phyloP scores from a whole-genome alignment of 1,140 invertebrate genomes.

The Scaptomyza montana region DNA sequence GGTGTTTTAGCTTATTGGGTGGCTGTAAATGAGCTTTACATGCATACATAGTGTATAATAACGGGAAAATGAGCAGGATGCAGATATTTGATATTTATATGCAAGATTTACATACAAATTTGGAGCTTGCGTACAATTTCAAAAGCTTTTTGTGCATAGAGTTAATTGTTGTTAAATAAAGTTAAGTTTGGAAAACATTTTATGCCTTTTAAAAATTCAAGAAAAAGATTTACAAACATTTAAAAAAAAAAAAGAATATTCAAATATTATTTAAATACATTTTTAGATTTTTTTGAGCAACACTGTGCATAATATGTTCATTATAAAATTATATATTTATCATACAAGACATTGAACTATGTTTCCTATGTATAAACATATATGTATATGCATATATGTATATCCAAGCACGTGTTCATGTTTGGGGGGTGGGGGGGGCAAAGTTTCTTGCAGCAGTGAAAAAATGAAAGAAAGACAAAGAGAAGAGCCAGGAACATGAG shows the following conservation, averaged over 20 bases:
- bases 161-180: too few relatives aligned
- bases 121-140: background rate
- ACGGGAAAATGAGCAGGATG: constrained; percentile 5
- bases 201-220: too few relatives aligned
- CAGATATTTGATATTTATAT: constrained; percentile 13
- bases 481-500: constrained; percentile 1
- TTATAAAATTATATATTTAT: too few relatives aligned
- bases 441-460: constrained; percentile 35
- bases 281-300: too few relatives aligned
- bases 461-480: background rate
- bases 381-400: constrained; percentile 6
- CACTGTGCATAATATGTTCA: too few relatives aligned
- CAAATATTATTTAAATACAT: too few relatives aligned
- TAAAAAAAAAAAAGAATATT: too few relatives aligned
- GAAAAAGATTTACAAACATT: too few relatives aligned
- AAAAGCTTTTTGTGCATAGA: too few relatives aligned
- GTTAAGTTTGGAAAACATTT: background rate
- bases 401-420: background rate
- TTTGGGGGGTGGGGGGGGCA: background rate
- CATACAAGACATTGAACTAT: constrained; percentile 24
- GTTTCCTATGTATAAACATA: constrained; percentile 1
- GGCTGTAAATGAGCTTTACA: background rate
- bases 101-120: constrained; percentile 1
- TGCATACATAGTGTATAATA: background rate
- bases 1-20: constrained; percentile 31